These are phyloP conservation scores for Achlya flavicornis DNA, from an alignment of 2,888 invertebrate genomes.

Conservation along the genomic window DNA sequence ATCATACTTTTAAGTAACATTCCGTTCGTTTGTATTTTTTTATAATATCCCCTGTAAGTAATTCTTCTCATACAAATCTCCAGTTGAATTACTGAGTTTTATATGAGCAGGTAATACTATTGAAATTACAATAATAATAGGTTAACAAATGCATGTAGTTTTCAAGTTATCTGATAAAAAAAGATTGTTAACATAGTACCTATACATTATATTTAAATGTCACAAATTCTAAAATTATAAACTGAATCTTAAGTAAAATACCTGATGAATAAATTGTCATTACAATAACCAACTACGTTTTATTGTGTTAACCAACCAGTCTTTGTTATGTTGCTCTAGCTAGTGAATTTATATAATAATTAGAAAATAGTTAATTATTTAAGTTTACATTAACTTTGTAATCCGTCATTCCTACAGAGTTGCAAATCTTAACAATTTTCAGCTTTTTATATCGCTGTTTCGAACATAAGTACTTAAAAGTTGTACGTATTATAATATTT, in stretches of 20 bases:
- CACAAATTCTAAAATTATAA: slow-evolving; percentile 46
- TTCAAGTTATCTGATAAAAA: slow-evolving; percentile 42
- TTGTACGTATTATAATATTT: no score
- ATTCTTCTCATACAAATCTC: neutral
- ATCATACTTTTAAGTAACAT: slow-evolving; percentile 31
- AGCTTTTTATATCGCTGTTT: neutral
- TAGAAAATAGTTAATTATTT: neutral
- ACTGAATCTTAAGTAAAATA: slow-evolving; percentile 39
- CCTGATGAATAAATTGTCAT: slow-evolving; percentile 48
- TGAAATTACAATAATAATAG: slow-evolving; percentile 7
- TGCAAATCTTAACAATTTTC: neutral
- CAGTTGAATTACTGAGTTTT: neutral
- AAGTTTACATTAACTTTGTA: neutral
- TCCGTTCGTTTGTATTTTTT: slow-evolving; percentile 29
- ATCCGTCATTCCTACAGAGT: neutral
- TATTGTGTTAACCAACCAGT: slow-evolving; percentile 10
- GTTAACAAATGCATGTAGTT: slow-evolving; percentile 31
- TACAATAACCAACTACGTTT: slow-evolving; percentile 33
- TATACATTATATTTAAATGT: slow-evolving; percentile 41
- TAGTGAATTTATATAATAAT: neutral
- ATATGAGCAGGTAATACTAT: slow-evolving; percentile 2
- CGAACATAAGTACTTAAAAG: neutral
- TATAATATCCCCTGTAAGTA: neutral
- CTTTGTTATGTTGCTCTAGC: neutral
- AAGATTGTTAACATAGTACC: slow-evolving; percentile 40